phyloP scores from a whole-genome alignment of 2,888 invertebrate species.

The Dendrolimus pini region DNA sequence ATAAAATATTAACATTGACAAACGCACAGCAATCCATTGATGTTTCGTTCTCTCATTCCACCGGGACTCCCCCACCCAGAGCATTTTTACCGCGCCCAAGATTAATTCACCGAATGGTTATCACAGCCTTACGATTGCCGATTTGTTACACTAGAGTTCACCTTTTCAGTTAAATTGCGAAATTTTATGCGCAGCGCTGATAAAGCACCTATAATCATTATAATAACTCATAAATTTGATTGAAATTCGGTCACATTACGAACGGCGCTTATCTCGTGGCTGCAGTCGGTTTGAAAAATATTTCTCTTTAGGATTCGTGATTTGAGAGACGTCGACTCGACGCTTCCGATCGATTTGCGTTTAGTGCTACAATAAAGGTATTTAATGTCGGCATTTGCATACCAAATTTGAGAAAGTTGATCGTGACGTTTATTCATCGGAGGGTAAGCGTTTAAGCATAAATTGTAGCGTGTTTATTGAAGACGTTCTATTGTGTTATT shows the following conservation, averaged over 20 bases:
- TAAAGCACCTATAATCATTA: constrained; percentile 74
- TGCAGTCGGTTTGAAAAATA: constrained; percentile 74
- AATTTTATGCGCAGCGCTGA: constrained; percentile 66
- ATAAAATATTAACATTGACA: constrained; percentile 40
- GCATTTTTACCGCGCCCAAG: constrained; percentile 53
- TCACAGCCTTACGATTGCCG: constrained; percentile 70
- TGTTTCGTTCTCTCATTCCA: constrained; percentile 36
- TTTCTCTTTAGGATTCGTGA: constrained; percentile 35
- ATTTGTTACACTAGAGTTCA: constrained; percentile 72
- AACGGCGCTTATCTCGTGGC: constrained; percentile 61
- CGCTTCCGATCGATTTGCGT: constrained; percentile 68
- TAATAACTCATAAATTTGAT: constrained; percentile 76
- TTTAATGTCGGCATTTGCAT: constrained; percentile 61
- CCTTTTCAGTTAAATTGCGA: constrained; percentile 70
- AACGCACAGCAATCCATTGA: constrained; percentile 40
- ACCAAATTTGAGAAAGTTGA: constrained; percentile 41
- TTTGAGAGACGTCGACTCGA: constrained; percentile 48
- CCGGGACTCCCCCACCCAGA: constrained; percentile 27
- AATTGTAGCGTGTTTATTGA: constrained; percentile 21
- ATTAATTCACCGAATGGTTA: constrained; percentile 72
- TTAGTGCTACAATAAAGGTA: constrained; percentile 64
- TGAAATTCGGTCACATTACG: constrained; percentile 74
- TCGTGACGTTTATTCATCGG: constrained; percentile 32
- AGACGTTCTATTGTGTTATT: constrained; percentile 12
- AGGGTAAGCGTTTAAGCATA: constrained; percentile 23